phyloP scores from a whole-genome alignment of 2,888 invertebrate species.

The Macaria notata region DNA sequence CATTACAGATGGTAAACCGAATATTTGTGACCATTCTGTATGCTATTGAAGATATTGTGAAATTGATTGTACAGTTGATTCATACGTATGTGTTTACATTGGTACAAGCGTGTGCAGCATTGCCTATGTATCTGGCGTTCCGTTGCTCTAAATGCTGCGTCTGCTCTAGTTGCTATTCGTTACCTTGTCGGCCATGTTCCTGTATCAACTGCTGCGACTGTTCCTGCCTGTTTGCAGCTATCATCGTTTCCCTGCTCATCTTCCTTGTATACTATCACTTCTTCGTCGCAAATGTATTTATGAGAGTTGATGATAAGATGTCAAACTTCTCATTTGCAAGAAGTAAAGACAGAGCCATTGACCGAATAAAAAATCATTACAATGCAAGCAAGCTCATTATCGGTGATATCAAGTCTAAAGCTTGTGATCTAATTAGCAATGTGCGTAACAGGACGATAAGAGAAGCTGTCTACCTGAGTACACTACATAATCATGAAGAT shows the following conservation, averaged over 20 bases:
- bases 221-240: constrained; percentile 32
- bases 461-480: background rate
- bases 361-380: constrained; percentile 3
- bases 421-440: constrained; percentile 3
- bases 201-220: constrained; percentile 19
- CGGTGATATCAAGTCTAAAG: background rate
- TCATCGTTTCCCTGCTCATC: constrained; percentile 31
- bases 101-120: constrained; percentile 36
- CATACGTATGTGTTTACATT: constrained; percentile 39
- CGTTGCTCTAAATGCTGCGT: constrained; percentile 39
- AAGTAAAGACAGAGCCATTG: constrained; percentile 6
- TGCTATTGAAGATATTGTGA: constrained; percentile 46
- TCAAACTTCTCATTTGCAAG: constrained; percentile 32
- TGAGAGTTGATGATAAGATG: constrained; percentile 28
- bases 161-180: constrained; percentile 12
- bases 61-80: constrained; percentile 39
- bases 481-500: background rate
- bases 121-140: constrained; percentile 40
- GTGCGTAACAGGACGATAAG: constrained; percentile 5
- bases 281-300: constrained; percentile 40
- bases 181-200: constrained; percentile 19
- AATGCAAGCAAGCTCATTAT: constrained; percentile 1
- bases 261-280: constrained; percentile 36
- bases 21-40: constrained; percentile 39
- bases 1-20: constrained; percentile 39